Base-by-base conservation (phyloP, 2,797 vertebrate genomes). In the Furcifer pardalis region DNA sequence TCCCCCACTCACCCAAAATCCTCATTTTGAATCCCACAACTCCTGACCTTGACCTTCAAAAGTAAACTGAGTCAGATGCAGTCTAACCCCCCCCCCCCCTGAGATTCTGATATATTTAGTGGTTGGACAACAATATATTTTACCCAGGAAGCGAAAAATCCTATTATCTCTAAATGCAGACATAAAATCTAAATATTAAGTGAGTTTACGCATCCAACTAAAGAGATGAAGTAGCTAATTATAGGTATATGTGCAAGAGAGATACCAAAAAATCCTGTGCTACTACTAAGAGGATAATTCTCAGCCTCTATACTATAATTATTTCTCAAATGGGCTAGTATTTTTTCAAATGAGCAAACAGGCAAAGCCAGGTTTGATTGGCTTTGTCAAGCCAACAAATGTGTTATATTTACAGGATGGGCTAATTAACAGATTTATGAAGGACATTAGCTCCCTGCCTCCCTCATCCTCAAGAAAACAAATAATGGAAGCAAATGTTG, bases 281-380 rank as follows among this genome's bases (percentile, higher is more conserved):
- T 90, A 94, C 94, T 79, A 90, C 89, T 91, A 92, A 93, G 93
- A 94, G 93, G 89, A 88, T 95, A 94, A 96, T 94, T 96, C 94
- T 93, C 94, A 93, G 94, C 93, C 92, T 96, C 96, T 96, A 94
- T 95, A 92, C 94, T 94, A 90, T 95, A 95, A 96, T 96, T 96
- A 96, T 95, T 89, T 92, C 89, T 94, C 94, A 78, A 96, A 95
- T 94, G 90, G 93, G 91, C 91, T 92, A 93, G 92, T 94, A 82
- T 35, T 93, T 94, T 95, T 93, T 92, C 92, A 95, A 96, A 95
- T 94, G 94, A 96, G 93, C 91, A 94, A 95, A 95, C 89, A 94
- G 69, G 12, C 84, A 83, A 88, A 94, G 89, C 85, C 88, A 86
- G 87, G 71, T 86, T 89, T 91, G 92, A 93, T 94, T 95, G 92